Evolutionary conservation across 2,113 vertebrate genomes (phyloP).

Genomic region (Amazona vittata): DNA sequence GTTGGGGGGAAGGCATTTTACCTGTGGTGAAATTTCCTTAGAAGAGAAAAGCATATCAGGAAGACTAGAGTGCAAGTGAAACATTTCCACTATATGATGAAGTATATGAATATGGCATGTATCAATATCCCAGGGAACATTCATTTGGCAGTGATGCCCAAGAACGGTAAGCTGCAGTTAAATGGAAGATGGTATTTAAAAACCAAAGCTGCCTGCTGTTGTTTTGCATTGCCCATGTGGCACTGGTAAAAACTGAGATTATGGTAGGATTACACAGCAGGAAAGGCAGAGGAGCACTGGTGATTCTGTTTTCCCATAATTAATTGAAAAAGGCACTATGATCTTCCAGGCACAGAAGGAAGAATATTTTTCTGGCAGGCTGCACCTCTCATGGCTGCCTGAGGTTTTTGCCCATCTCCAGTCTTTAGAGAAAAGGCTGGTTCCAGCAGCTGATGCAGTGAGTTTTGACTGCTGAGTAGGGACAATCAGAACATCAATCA

Average conservation of each 20-base stretch:
- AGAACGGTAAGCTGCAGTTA: not conserved
- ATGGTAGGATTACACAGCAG: constrained; percentile 25
- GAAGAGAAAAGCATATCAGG: not conserved
- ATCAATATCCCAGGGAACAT: not conserved
- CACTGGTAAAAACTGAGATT: constrained; percentile 6
- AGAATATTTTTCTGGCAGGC: constrained; percentile 16
- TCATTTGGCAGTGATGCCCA: not conserved
- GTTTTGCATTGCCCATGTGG: not conserved
- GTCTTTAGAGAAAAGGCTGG: not conserved
- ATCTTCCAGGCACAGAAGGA: not conserved
- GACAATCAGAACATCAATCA: constrained; percentile 1
- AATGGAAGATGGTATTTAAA: not conserved
- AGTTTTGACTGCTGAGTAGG: not conserved
- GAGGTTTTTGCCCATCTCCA: not conserved
- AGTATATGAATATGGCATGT: not conserved
- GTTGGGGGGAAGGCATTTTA: not conserved
- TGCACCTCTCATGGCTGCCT: not conserved
- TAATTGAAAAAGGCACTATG: constrained; percentile 24
- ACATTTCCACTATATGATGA: not conserved
- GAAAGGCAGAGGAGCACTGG: not conserved
- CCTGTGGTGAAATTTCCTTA: not conserved
- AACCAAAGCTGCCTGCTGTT: not conserved
- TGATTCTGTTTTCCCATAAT: not conserved
- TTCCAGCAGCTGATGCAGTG: not conserved
- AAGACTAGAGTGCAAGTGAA: not conserved